A percentile compares a stretch with the other conserved stretches of the same genome.
Evolutionary conservation across 1,140 invertebrate species (phyloP).

Genomic region (Parapsyche elsis): DNA sequence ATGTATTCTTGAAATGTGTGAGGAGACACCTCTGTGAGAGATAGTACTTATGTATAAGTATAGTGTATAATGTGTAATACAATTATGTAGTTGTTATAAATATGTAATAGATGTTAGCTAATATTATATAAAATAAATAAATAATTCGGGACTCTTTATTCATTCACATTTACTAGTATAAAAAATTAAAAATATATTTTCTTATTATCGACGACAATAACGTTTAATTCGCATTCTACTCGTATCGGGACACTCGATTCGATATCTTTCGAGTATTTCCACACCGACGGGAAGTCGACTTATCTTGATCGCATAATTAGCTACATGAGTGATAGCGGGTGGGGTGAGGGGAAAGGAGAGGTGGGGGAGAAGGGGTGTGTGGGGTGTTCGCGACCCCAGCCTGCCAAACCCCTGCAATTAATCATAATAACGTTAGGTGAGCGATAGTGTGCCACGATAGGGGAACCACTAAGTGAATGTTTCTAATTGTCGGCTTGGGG

Average conservation of each 20-base stretch:
- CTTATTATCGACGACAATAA: no score
- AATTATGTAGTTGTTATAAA: no score
- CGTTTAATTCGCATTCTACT: no score
- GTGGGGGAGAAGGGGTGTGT: neutral
- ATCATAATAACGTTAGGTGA: slow-evolving; percentile 17
- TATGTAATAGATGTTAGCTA: no score
- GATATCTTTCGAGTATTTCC: slow-evolving; percentile 8
- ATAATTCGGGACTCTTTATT: no score
- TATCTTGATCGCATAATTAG: slow-evolving; percentile 36
- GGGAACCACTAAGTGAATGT: slow-evolving; percentile 31
- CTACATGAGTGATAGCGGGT: neutral
- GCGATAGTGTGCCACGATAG: slow-evolving; percentile 7
- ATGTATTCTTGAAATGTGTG: no score
- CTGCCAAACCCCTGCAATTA: neutral
- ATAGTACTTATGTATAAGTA: no score
- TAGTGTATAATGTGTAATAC: no score
- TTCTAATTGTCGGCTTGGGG: slow-evolving; percentile 17
- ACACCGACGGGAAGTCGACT: neutral
- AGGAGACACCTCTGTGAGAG: no score
- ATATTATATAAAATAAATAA: no score
- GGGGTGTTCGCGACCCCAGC: neutral
- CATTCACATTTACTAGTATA: no score
- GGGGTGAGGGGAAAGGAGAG: neutral
- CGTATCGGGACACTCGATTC: neutral
- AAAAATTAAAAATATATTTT: no score